Conservation (phyloP, 2,797 vertebrate species). For the Artibeus jamaicensis region DNA sequence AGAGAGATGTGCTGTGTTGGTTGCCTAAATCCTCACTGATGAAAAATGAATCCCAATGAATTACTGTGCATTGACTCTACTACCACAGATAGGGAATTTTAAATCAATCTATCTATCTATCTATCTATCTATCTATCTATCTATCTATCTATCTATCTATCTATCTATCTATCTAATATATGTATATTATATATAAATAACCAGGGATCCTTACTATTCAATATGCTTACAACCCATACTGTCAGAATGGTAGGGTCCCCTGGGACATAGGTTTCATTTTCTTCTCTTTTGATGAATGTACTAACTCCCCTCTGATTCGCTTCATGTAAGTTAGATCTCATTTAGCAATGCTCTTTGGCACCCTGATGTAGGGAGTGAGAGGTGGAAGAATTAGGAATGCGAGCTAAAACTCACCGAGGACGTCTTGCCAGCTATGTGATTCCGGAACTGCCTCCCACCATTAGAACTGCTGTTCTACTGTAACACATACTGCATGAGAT, state of each 20-base stretch:
- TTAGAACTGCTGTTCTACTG: neutral
- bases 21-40: slow-evolving; percentile 46
- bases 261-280: slow-evolving; percentile 47
- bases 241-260: neutral
- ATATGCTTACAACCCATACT: neutral
- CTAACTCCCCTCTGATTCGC: slow-evolving; percentile 15
- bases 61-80: neutral
- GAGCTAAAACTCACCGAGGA: neutral
- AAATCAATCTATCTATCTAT: neutral
- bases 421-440: neutral
- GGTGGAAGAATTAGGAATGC: neutral
- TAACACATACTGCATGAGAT: neutral
- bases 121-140: neutral
- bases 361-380: neutral
- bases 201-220: neutral
- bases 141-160: neutral
- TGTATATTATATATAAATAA: slow-evolving; percentile 28
- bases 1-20: neutral
- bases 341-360: slow-evolving; percentile 22
- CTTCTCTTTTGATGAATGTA: slow-evolving; percentile 56
- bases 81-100: neutral
- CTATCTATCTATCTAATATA: neutral
- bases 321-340: slow-evolving; percentile 40
- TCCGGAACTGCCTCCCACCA: neutral
- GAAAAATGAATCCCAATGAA: slow-evolving; percentile 60